Percentiles rank a stretch among this genome's conserved stretches.
Evolutionary conservation across 2,113 vertebrate species (phyloP).

Genomic region (Paradoxurus hermaphroditus): DNA sequence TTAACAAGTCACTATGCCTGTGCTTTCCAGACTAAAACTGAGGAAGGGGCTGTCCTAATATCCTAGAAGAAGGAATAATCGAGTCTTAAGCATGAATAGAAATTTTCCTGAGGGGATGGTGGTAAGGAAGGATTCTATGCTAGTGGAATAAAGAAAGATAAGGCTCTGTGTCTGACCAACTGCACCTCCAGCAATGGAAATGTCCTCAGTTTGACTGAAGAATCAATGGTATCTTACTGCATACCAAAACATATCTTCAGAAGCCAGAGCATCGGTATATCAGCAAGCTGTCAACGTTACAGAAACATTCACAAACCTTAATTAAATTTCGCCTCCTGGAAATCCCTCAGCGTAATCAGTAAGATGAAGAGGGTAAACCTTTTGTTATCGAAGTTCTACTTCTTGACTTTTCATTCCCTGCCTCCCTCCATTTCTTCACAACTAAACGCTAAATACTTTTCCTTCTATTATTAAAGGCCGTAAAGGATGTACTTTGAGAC

Average conservation of each 20-base stretch:
- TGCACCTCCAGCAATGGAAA: not conserved
- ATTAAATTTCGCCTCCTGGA: conserved; percentile 58
- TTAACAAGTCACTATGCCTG: not conserved
- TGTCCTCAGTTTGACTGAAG: not conserved
- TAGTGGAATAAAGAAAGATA: not conserved
- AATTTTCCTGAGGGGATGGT: not conserved
- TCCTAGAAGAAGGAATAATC: not conserved
- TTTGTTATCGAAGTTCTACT: conserved; percentile 16
- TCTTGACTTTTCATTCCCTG: not conserved
- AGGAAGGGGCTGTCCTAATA: not conserved
- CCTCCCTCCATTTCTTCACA: not conserved
- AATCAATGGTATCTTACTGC: not conserved
- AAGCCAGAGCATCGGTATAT: not conserved
- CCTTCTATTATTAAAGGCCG: not conserved
- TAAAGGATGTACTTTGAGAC: not conserved
- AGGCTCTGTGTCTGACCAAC: not conserved
- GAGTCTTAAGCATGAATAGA: not conserved
- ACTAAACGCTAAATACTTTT: not conserved
- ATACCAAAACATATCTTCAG: not conserved
- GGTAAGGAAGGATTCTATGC: not conserved
- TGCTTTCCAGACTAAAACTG: not conserved
- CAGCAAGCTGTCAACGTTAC: not conserved
- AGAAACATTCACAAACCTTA: conserved; percentile 40
- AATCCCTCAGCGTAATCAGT: conserved; percentile 32
- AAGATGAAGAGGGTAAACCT: conserved; percentile 48